Conservation (phyloP, 2,797 vertebrate genomes). For the Euthynnus affinis region DNA sequence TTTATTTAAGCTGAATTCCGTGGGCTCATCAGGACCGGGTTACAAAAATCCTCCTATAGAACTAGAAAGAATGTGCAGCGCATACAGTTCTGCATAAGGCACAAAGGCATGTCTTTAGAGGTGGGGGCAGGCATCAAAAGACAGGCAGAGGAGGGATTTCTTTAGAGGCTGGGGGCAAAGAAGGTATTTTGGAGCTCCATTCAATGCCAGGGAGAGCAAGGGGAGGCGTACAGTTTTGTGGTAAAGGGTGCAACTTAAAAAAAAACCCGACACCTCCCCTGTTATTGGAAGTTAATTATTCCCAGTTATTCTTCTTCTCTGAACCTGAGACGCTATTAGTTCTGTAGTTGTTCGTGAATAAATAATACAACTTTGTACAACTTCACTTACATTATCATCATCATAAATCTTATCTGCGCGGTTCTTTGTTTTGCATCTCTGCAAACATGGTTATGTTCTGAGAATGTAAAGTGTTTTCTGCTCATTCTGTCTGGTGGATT, state of each 20-base stretch:
- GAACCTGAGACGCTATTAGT: slow-evolving; percentile 14
- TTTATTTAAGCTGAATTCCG: slow-evolving; percentile 88
- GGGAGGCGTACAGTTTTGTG: slow-evolving; percentile 60
- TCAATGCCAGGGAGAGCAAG: slow-evolving; percentile 66
- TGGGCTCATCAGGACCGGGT: slow-evolving; percentile 84
- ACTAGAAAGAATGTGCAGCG: slow-evolving; percentile 87
- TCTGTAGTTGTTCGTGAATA: slow-evolving; percentile 18
- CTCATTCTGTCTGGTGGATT: neutral
- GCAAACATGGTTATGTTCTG: neutral
- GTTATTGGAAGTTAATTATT: slow-evolving; percentile 45
- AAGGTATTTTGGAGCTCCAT: slow-evolving; percentile 80
- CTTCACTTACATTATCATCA: slow-evolving; percentile 5
- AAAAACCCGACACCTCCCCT: slow-evolving; percentile 30
- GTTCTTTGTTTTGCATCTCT: slow-evolving; percentile 6
- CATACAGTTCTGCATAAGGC: slow-evolving; percentile 87
- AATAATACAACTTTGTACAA: slow-evolving; percentile 21
- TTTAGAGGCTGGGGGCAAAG: slow-evolving; percentile 83
- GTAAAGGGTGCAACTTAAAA: slow-evolving; percentile 58
- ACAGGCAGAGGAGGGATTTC: slow-evolving; percentile 85
- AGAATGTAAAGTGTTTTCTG: slow-evolving; percentile 1
- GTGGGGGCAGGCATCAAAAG: slow-evolving; percentile 85
- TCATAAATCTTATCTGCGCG: slow-evolving; percentile 1
- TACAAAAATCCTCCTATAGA: slow-evolving; percentile 88
- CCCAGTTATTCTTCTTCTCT: slow-evolving; percentile 28
- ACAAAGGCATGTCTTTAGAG: slow-evolving; percentile 87